Percentiles rank a stretch among this genome's conserved stretches.
Evolutionary conservation across 2,888 invertebrate species (phyloP).

Genomic region (Odontocerum albicorne): DNA sequence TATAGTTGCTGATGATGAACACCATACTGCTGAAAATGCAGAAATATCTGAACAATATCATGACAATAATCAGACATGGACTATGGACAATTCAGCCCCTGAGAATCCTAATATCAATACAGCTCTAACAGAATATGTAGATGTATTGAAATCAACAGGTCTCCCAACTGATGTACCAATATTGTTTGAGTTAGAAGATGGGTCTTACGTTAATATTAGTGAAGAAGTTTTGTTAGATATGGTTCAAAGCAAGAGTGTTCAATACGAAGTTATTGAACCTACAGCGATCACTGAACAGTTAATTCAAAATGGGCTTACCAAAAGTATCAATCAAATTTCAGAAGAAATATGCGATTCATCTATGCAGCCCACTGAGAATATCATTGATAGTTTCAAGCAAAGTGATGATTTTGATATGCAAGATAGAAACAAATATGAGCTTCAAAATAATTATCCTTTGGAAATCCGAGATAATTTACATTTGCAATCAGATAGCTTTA

Average conservation of each 20-base stretch:
- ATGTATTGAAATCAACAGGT: slow-evolving; percentile 52
- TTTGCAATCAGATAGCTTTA: no score
- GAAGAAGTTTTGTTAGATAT: slow-evolving; percentile 62
- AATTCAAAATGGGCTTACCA: slow-evolving; percentile 54
- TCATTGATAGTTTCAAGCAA: slow-evolving; percentile 8
- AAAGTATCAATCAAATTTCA: slow-evolving; percentile 55
- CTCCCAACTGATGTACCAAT: slow-evolving; percentile 57
- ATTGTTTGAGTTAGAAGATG: slow-evolving; percentile 65
- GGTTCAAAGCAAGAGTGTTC: slow-evolving; percentile 57
- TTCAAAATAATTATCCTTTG: background rate
- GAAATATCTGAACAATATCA: slow-evolving; percentile 45
- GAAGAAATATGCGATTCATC: slow-evolving; percentile 52
- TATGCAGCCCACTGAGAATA: background rate
- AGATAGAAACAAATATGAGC: no score
- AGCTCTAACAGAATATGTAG: slow-evolving; percentile 57
- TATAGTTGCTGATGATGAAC: slow-evolving; percentile 45
- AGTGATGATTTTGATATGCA: background rate
- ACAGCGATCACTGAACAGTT: slow-evolving; percentile 57
- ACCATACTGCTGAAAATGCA: slow-evolving; percentile 44
- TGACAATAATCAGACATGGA: slow-evolving; percentile 35
- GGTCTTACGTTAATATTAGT: slow-evolving; percentile 64
- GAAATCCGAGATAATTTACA: background rate
- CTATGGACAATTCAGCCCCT: background rate
- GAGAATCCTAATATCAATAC: slow-evolving; percentile 41
- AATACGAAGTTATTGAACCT: slow-evolving; percentile 57